Conservation (phyloP, 2,888 invertebrate species). For the Leucoma salicis region DNA sequence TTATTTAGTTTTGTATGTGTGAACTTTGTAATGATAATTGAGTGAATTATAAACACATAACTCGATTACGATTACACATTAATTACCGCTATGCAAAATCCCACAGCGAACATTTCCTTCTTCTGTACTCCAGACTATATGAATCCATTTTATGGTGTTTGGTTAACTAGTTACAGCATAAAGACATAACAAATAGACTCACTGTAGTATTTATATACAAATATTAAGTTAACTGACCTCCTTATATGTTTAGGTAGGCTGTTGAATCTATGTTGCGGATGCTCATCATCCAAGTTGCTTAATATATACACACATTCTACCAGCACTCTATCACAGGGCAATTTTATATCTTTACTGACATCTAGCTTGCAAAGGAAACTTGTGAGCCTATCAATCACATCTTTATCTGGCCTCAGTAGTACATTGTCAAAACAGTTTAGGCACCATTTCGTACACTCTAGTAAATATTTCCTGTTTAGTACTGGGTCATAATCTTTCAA, state of each 20-base stretch:
- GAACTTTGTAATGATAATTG: too few species aligned
- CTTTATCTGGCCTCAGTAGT: constrained; percentile 30
- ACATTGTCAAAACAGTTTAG: constrained; percentile 81
- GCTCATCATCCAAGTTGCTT: constrained; percentile 83
- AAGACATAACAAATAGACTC: too few species aligned
- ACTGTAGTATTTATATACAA: too few species aligned
- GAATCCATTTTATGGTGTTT: too few species aligned
- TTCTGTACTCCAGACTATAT: too few species aligned
- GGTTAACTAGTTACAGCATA: too few species aligned
- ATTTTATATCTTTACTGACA: constrained; percentile 31
- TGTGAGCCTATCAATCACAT: constrained; percentile 26
- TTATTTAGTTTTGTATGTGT: too few species aligned
- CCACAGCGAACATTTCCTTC: too few species aligned
- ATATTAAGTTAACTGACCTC: constrained; percentile 54
- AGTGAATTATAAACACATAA: too few species aligned
- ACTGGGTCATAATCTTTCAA: constrained; percentile 84
- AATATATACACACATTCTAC: constrained; percentile 87
- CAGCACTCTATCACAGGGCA: constrained; percentile 65
- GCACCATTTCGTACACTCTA: constrained; percentile 87
- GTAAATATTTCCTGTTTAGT: constrained; percentile 86
- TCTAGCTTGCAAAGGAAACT: constrained; percentile 21
- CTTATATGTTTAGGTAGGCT: constrained; percentile 61
- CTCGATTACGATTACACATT: too few species aligned
- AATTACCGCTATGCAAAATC: too few species aligned
- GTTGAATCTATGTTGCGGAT: constrained; percentile 79